Base-by-base conservation (phyloP, 2,888 invertebrate genomes). In the Pollenia griseotomentosa region DNA sequence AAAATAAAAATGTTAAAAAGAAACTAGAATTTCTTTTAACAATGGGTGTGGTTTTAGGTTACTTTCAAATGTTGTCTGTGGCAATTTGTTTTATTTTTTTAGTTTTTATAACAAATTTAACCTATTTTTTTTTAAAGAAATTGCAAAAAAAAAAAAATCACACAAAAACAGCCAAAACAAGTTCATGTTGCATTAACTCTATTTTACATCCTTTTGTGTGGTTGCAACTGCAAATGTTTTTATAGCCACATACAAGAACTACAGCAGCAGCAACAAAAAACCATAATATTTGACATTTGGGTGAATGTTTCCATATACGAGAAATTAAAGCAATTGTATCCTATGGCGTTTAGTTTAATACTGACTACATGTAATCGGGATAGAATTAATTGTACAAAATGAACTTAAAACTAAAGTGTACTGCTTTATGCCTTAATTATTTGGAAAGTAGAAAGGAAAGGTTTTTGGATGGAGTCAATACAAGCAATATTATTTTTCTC, bases 11-110 rank as follows among this genome's bases (percentile, higher is more conserved):
- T 33, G 33, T 12, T 9, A 46, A 55, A 46, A 66, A n/a, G 40
- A 40, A 83, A 78, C 78, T 19, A 78, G 78, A 78, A 79, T 59
- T 79, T 73, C 83, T 73, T 82, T 75, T 63, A 42, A 73, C 78
- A 79, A 73, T 84, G 83, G 79, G 83, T 84, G 83, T 59, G 83
- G 83, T 73, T 77, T 83, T 78, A 71, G 77, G 40, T 78, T 83
- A 78, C 71, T 78, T 79, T 73, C 65, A 79, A 73, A 84, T 79
- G 66, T 73, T 73, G 48, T 79, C 79, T 79, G 46, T 51, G 19
- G 16, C 59, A 65, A 66, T 63, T 66, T 59, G 16, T 61, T 23
- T 51, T 6, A n/a, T 68, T 74, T 57, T 19, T 65, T 12, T 61
- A 19, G 51, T 70, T n/a, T 59, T 46, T 11, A 63, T 48, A 55